Percentiles rank a stretch among this genome's conserved stretches.
Evolutionary conservation across 2,797 vertebrate genomes (phyloP).

Genomic region (Falco concolor): DNA sequence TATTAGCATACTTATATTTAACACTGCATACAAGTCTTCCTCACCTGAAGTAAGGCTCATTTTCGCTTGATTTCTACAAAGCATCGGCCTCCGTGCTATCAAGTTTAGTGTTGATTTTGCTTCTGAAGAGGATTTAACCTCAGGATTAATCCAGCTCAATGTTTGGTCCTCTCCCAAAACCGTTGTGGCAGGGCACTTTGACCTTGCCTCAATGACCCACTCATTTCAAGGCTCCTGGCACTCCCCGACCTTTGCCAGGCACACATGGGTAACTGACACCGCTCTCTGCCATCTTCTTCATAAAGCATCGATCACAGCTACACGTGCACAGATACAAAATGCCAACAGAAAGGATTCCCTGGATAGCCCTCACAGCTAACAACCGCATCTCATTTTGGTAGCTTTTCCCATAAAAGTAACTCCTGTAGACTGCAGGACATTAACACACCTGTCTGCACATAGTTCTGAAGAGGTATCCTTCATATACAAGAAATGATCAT

Average conservation of each 20-base stretch:
- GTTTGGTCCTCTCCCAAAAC: background rate
- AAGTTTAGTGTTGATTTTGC: background rate
- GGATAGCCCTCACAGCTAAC: background rate
- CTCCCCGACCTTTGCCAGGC: background rate
- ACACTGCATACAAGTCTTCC: background rate
- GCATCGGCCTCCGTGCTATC: background rate
- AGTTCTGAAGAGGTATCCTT: background rate
- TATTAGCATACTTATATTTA: background rate
- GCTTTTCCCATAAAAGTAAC: background rate
- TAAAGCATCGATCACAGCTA: background rate
- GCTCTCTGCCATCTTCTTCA: background rate
- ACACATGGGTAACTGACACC: background rate
- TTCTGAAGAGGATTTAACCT: background rate
- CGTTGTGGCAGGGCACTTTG: background rate
- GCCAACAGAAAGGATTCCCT: background rate
- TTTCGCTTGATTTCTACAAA: background rate
- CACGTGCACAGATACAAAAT: background rate
- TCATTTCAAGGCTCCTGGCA: background rate
- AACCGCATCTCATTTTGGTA: background rate
- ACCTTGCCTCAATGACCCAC: background rate
- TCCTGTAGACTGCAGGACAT: background rate
- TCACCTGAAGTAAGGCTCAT: background rate
- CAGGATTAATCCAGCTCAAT: background rate
- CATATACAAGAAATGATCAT: rapidly evolving
- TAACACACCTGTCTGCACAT: background rate